These are phyloP conservation scores for Athalia circularis DNA, from an alignment of 2,888 invertebrate genomes.

Conservation along the genomic window DNA sequence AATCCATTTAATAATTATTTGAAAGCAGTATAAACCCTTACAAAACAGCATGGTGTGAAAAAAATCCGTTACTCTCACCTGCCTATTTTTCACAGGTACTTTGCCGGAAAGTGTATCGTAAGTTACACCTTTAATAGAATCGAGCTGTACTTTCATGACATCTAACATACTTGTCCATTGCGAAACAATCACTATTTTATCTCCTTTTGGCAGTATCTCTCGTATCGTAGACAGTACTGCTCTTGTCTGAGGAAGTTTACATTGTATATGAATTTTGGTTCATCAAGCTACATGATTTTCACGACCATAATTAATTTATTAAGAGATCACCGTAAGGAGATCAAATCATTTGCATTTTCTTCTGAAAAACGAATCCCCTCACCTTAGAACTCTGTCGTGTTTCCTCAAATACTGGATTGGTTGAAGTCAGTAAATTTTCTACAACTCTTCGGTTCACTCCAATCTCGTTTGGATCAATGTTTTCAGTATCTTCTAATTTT, in stretches of 20 bases:
- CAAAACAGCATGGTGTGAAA: neutral
- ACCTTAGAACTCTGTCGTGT: constrained; percentile 81
- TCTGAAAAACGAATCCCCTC: constrained; percentile 50
- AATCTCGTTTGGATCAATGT: constrained; percentile 67
- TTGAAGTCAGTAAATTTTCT: constrained; percentile 79
- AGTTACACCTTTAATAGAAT: constrained; percentile 77
- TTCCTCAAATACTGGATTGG: constrained; percentile 84
- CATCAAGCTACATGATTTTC: neutral
- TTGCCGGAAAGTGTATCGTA: constrained; percentile 81
- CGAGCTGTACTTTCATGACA: constrained; percentile 82
- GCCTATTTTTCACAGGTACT: constrained; percentile 84
- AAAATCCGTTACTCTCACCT: constrained; percentile 79
- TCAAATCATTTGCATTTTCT: too few relatives aligned
- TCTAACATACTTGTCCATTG: constrained; percentile 93
- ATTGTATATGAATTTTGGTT: neutral
- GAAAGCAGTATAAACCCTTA: neutral
- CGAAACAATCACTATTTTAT: constrained; percentile 91
- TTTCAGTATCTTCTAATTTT: constrained; percentile 73
- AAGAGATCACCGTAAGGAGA: too few relatives aligned
- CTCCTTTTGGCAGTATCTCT: constrained; percentile 73
- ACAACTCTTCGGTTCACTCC: constrained; percentile 78
- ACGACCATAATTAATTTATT: neutral
- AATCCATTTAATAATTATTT: neutral
- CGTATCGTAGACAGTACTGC: constrained; percentile 78
- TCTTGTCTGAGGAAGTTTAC: constrained; percentile 72